Conservation (phyloP, 2,113 vertebrate genomes). For the Epinephelus cyanopodus region DNA sequence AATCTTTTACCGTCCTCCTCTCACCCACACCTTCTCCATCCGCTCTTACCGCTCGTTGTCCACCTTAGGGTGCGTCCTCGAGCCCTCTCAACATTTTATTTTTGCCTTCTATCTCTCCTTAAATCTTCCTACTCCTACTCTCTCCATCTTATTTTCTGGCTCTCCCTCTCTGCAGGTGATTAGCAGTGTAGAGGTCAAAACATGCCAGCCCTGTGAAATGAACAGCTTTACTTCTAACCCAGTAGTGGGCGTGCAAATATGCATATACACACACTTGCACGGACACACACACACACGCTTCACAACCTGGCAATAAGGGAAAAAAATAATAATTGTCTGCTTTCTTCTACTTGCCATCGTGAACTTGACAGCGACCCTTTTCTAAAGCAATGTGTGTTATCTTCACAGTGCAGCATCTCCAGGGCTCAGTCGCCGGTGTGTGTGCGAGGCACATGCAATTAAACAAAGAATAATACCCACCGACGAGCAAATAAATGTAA, state of each 20-base stretch:
- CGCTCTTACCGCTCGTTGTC: slow-evolving; percentile 29
- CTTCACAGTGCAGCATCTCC: not conserved
- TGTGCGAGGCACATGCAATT: not conserved
- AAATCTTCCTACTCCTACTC: slow-evolving; percentile 33
- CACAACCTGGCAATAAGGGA: slow-evolving; percentile 11
- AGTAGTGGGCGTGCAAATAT: slow-evolving; percentile 23
- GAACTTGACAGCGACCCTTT: slow-evolving; percentile 11
- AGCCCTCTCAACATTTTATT: slow-evolving; percentile 30
- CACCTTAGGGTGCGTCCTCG: slow-evolving; percentile 37
- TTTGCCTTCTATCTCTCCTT: slow-evolving; percentile 7
- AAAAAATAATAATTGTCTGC: slow-evolving; percentile 23
- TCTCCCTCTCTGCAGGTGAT: slow-evolving; percentile 51
- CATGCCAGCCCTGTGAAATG: slow-evolving; percentile 53
- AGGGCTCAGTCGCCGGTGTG: not conserved
- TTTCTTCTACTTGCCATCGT: slow-evolving; percentile 33
- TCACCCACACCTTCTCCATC: slow-evolving; percentile 35
- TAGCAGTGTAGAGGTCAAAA: slow-evolving; percentile 69
- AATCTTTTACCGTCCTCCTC: slow-evolving; percentile 7
- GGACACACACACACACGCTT: not conserved
- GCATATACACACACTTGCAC: not conserved
- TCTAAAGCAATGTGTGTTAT: not conserved
- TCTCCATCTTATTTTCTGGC: slow-evolving; percentile 49
- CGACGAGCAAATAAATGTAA: not conserved
- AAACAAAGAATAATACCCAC: not conserved
- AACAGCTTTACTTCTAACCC: slow-evolving; percentile 47